Conservation (phyloP, 2,888 invertebrate genomes). For the Apamea crenata region DNA sequence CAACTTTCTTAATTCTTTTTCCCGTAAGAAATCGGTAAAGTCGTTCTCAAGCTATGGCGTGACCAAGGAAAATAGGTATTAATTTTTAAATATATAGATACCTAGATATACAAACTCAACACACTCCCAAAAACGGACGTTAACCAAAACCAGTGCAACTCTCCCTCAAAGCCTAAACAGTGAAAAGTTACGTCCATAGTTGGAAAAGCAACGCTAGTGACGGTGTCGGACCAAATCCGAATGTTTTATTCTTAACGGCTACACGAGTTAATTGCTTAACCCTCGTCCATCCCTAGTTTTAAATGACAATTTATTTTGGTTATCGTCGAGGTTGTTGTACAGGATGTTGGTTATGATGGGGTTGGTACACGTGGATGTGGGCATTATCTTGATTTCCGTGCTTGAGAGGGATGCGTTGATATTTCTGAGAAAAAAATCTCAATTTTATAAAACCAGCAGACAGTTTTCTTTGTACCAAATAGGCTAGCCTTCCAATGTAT, state of each 20-base stretch:
- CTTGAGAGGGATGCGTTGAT: not conserved
- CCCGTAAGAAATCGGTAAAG: no score
- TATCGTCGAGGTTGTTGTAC: constrained; percentile 73
- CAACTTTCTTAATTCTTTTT: no score
- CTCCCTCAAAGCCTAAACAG: constrained; percentile 57
- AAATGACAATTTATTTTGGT: constrained; percentile 88
- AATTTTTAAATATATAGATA: no score
- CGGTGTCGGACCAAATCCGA: constrained; percentile 78
- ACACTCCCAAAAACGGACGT: constrained; percentile 9
- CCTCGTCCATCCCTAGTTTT: constrained; percentile 87
- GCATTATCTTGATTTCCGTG: constrained; percentile 11
- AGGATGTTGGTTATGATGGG: constrained; percentile 71
- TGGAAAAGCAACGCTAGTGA: constrained; percentile 65
- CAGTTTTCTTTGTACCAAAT: not conserved
- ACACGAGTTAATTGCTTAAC: constrained; percentile 87
- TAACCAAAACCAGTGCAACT: constrained; percentile 41
- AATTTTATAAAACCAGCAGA: not conserved
- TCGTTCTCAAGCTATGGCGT: no score
- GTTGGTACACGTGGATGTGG: not conserved
- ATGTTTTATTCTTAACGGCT: constrained; percentile 88
- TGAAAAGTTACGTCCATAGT: constrained; percentile 70
- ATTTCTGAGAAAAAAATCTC: not conserved
- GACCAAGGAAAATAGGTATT: no score
- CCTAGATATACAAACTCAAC: not conserved
- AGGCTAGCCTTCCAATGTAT: not conserved